phyloP scores from a whole-genome alignment of 2,797 vertebrate genomes.

The Scleropages formosus region DNA sequence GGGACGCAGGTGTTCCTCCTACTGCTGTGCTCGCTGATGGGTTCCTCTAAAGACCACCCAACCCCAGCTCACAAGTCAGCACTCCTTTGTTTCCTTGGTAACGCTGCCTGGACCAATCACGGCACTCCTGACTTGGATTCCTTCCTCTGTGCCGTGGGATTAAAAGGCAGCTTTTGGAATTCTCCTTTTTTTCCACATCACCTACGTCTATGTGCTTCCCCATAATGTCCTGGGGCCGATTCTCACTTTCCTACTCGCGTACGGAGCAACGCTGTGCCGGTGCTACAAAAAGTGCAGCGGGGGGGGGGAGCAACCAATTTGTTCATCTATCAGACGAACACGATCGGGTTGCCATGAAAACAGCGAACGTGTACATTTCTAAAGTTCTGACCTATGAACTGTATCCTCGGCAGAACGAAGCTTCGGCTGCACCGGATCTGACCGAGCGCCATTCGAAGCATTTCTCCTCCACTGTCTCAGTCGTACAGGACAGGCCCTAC shows the following conservation, averaged over 20 bases:
- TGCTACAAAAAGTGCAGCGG: too few species aligned
- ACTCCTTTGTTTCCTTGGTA: slow-evolving; percentile 44
- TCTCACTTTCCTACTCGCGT: not conserved
- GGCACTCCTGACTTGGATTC: not conserved
- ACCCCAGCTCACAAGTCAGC: slow-evolving; percentile 34
- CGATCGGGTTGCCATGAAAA: too few species aligned
- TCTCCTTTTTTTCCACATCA: not conserved
- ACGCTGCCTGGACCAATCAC: slow-evolving; percentile 27
- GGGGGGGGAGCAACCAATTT: not conserved
- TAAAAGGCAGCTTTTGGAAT: not conserved
- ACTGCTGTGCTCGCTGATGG: slow-evolving; percentile 25
- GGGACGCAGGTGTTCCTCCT: slow-evolving; percentile 40
- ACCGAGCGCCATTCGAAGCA: slow-evolving; percentile 28
- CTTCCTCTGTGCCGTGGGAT: not conserved
- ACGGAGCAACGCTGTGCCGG: not conserved
- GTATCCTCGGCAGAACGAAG: slow-evolving; percentile 1
- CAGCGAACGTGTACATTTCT: too few species aligned
- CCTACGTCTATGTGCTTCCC: not conserved
- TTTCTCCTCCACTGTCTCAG: slow-evolving; percentile 1
- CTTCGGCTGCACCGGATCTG: not conserved
- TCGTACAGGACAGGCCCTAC: not conserved
- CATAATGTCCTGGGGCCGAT: not conserved
- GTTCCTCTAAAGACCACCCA: slow-evolving; percentile 20
- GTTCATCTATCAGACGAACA: too few species aligned
- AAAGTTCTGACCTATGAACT: too few species aligned